Percentiles rank a stretch among this genome's conserved stretches.
phyloP scores from a whole-genome alignment of 1,140 invertebrate species.

The Cheumatopsyche charites region DNA sequence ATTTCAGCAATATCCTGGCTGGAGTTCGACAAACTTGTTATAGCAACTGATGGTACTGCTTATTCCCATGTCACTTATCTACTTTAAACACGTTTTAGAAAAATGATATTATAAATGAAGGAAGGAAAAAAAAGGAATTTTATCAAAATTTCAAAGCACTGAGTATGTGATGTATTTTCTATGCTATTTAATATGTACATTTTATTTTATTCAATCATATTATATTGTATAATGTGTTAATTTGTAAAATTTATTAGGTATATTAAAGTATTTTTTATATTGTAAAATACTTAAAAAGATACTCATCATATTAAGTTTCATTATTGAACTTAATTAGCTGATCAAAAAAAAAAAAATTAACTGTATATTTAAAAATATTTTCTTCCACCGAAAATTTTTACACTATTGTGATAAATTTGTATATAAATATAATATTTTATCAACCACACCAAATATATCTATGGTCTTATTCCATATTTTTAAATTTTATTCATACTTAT shows the following conservation, averaged over 20 bases:
- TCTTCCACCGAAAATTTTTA: constrained; percentile 9
- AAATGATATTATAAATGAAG: not conserved
- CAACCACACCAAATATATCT: constrained; percentile 14
- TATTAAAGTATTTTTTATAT: not conserved
- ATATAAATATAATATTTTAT: constrained; percentile 6
- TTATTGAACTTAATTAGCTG: not conserved
- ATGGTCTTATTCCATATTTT: no score
- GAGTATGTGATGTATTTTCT: constrained; percentile 6
- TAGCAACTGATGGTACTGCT: constrained; percentile 69
- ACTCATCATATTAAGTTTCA: not conserved
- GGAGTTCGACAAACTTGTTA: constrained; percentile 86
- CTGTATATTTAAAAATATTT: not conserved
- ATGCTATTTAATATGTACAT: not conserved
- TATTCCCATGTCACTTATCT: constrained; percentile 4
- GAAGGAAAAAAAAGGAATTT: not conserved
- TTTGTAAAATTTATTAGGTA: not conserved
- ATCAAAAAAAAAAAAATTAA: constrained; percentile 12
- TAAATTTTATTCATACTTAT: not conserved
- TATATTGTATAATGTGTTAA: not conserved
- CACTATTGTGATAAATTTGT: constrained; percentile 9
- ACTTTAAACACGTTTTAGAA: constrained; percentile 1
- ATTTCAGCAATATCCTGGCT: constrained; percentile 84
- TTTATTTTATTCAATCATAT: no score
- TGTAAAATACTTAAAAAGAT: constrained; percentile 1
- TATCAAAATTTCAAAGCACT: constrained; percentile 17